Evolutionary conservation across 2,797 vertebrate species (phyloP), one percentile per base, ranked within the genome.

Genomic region (Cetoscarus ocellatus): DNA sequence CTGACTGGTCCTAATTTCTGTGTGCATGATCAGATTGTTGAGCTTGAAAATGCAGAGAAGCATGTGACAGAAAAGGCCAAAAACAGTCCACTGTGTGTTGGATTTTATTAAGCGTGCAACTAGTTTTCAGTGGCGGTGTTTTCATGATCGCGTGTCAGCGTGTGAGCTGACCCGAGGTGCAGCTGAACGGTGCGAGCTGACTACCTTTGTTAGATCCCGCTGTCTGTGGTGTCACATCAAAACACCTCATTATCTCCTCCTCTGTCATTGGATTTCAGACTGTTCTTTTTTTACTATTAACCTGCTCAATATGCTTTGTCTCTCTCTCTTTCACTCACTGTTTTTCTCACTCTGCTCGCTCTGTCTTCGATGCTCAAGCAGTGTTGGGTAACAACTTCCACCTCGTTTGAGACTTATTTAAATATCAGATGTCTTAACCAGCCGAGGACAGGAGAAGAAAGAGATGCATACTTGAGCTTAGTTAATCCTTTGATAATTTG

Each of bases 171-270:
- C 94, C 94, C 88, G 87, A 79, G 76, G 88, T 83, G 83, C 71
- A 89, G 78, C 83, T 61, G 53, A 70, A 73, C 89, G 83, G 80
- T 79, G 81, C 71, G 68, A 73, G 83, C 88, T 90, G 90, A 86
- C 87, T 90, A 80, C 88, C 81, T 92, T 87, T 90, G 90, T 93
- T 90, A 87, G 86, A 94, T 91, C 88, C 67, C 79, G 82, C 82
- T 77, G 84, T 93, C 87, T 86, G 79, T 76, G 68, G 83, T 87
- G 91, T 92, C 92, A 93, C 92, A 93, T 94, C 92, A 94, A 94
- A 94, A 90, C 80, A 83, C 80, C 91, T 95, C 92, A 94, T 94
- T 93, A 93, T 91, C 89, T 93, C 88, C 82, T 86, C 81, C 79
- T 86, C 80, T 89, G 90, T 92, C 92, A 86, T 86, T 90, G 87